phyloP scores from a whole-genome alignment of 1,140 invertebrate genomes.

The Aphelenchoides besseyi region DNA sequence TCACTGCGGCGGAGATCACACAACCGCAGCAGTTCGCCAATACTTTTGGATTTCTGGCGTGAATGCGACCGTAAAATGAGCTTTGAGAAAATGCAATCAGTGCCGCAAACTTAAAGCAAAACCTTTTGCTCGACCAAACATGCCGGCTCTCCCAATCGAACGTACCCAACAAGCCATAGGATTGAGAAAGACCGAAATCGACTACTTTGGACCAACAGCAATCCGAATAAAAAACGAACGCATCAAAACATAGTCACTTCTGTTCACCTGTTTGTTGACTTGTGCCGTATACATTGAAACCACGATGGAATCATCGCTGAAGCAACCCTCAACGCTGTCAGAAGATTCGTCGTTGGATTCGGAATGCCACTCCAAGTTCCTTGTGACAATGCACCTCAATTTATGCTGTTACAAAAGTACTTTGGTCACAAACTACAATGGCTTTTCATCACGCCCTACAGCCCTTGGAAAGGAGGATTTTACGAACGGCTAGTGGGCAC shows the following conservation, averaged over 20 bases:
- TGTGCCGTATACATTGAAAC: constrained; percentile 8
- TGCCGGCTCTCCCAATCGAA: background rate
- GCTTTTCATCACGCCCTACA: no score
- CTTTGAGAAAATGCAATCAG: background rate
- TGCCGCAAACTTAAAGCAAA: background rate
- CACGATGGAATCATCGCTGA: background rate
- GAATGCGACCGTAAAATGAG: background rate
- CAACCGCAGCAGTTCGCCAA: background rate
- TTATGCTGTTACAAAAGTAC: no score
- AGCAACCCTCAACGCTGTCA: constrained; percentile 14
- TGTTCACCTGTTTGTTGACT: constrained; percentile 15
- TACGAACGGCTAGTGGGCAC: no score
- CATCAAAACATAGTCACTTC: constrained; percentile 15
- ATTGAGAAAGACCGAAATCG: background rate
- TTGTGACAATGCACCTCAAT: constrained; percentile 16
- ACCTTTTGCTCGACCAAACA: background rate
- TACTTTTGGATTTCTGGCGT: background rate
- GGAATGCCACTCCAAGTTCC: background rate
- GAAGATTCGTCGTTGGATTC: constrained; percentile 17
- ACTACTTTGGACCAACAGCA: background rate
- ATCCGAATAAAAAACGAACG: background rate
- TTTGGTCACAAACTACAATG: no score
- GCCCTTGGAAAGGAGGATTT: no score
- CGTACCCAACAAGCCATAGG: background rate
- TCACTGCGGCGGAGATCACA: background rate